phyloP scores from a whole-genome alignment of 2,113 vertebrate species.

The Pseudonaja textilis region DNA sequence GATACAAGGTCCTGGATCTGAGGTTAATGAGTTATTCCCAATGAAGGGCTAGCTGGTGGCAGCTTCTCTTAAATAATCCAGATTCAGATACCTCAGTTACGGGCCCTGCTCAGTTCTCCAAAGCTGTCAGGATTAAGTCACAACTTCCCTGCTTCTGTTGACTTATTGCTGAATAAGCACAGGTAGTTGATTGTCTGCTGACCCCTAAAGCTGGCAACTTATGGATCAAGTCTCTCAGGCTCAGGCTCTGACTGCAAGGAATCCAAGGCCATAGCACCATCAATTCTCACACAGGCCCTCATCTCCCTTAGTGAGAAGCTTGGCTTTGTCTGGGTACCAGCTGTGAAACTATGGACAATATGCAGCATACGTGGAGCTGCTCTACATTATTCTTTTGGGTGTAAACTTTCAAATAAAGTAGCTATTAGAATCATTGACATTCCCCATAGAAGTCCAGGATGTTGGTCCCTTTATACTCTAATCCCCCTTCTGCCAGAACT shows the following conservation, averaged over 20 bases:
- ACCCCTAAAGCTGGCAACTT: background rate
- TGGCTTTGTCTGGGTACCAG: background rate
- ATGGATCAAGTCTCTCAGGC: background rate
- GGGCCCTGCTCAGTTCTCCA: background rate
- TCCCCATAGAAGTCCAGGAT: background rate
- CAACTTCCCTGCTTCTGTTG: background rate
- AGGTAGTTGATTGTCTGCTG: background rate
- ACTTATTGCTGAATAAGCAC: background rate
- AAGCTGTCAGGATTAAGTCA: background rate
- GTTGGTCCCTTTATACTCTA: background rate
- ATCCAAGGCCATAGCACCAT: background rate
- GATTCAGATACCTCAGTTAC: background rate
- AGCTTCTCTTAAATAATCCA: background rate
- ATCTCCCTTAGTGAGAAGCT: background rate
- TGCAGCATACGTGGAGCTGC: background rate
- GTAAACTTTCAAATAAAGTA: background rate
- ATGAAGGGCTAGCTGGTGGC: background rate
- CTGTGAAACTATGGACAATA: background rate
- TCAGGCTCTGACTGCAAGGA: background rate
- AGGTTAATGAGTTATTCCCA: background rate
- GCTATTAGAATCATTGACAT: background rate
- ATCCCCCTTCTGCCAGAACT: background rate
- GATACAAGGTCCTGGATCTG: background rate
- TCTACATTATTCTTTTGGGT: background rate
- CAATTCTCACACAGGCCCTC: too few species aligned